phyloP scores from a whole-genome alignment of 2,888 invertebrate species.

The Idaea aversata region DNA sequence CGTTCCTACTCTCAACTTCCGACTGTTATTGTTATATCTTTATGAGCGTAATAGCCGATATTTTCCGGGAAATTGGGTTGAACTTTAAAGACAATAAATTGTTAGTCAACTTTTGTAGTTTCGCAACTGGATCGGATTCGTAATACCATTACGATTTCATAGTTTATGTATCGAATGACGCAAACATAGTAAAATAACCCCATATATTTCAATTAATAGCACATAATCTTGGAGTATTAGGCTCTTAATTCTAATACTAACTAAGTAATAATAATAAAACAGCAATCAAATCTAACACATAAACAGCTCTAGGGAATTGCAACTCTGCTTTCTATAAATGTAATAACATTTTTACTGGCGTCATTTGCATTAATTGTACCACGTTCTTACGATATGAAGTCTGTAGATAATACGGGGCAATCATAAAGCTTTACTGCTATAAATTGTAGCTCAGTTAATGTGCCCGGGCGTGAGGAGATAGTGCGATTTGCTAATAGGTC shows the following conservation, averaged over 20 bases:
- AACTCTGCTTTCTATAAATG: constrained; percentile 16
- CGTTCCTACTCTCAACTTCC: constrained; percentile 6
- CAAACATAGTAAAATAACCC: neutral
- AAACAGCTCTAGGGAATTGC: constrained; percentile 18
- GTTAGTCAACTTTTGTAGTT: neutral
- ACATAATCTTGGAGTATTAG: constrained; percentile 1
- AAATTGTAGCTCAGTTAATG: constrained; percentile 28
- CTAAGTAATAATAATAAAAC: constrained; percentile 2
- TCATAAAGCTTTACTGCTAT: constrained; percentile 26
- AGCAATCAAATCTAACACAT: constrained; percentile 12
- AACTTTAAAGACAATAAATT: constrained; percentile 1
- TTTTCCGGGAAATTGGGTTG: neutral
- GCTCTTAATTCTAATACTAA: neutral
- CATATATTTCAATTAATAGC: constrained; percentile 1
- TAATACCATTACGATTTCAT: neutral
- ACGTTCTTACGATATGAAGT: constrained; percentile 13
- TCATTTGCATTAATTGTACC: constrained; percentile 24
- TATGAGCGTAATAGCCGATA: neutral
- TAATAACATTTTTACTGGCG: constrained; percentile 20
- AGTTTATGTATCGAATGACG: neutral
- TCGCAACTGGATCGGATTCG: neutral
- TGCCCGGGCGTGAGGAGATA: constrained; percentile 25
- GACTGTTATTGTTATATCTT: neutral
- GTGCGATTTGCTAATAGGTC: constrained; percentile 26
- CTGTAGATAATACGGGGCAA: constrained; percentile 23